These are phyloP conservation scores for Phaethon lepturus DNA, from an alignment of 2,113 vertebrate genomes.

Conservation along the genomic window DNA sequence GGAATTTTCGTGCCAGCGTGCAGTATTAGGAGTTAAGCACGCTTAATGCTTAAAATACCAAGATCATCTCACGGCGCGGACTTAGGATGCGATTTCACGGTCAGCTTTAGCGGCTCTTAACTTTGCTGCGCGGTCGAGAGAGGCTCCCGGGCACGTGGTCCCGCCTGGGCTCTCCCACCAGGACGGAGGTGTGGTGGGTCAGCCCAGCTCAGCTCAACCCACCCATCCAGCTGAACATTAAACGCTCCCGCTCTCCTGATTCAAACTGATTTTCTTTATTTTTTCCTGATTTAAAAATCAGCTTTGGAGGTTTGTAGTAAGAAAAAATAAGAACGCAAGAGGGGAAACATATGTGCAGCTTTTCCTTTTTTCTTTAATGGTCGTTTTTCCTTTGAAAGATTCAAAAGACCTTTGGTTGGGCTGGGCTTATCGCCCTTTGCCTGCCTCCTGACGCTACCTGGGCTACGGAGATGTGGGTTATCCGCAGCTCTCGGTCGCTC, in stretches of 20 bases:
- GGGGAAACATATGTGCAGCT: neutral
- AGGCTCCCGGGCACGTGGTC: fast-evolving
- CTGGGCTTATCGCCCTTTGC: neutral
- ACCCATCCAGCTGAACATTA: fast-evolving
- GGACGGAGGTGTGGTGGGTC: neutral
- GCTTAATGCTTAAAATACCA: neutral
- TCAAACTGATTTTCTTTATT: neutral
- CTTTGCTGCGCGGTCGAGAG: neutral
- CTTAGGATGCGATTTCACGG: neutral
- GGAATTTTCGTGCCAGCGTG: neutral
- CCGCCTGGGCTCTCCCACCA: neutral
- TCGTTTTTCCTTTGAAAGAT: neutral
- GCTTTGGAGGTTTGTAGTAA: neutral
- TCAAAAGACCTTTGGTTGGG: neutral
- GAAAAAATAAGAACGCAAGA: neutral
- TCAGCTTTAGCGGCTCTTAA: neutral
- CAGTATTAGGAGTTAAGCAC: neutral
- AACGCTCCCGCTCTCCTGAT: neutral
- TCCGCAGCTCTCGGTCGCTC: neutral
- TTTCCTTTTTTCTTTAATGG: neutral
- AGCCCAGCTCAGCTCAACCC: neutral
- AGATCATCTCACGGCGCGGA: neutral
- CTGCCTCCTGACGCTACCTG: neutral
- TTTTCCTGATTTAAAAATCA: neutral
- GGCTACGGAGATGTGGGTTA: neutral